Evolutionary conservation across 2,113 vertebrate genomes (phyloP), one percentile per base, ranked within the genome.

Genomic region (Grammomys surdaster): DNA sequence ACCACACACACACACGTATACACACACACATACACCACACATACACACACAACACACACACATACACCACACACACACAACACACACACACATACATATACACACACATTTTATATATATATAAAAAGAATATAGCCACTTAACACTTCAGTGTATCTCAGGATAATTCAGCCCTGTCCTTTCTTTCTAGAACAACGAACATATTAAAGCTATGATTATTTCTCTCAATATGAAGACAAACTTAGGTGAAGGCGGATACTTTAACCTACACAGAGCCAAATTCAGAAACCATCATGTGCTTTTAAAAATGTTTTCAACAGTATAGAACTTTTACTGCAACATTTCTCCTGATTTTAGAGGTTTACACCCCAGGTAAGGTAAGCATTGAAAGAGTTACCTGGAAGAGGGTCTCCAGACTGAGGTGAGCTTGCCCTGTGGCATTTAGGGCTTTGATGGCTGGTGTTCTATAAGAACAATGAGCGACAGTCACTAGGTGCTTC

Each of bases 381-480:
- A 43, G 26, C 40, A 20, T 8, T 0, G 3, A 9, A 33, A 58
- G 43, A 11, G 73, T 98, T 98, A 99, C 99, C 99, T 99, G 95
- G 97, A 99, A 99, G 65, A 99, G 98, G 0, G 99, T 96, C 13
- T 99, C 96, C 67, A 99, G 94, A 92, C 98, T 99, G 92, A 99
- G 99, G 92, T 99, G 97, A 1, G 96, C 97, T 95, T 99, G 99
- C 54, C 99, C 99, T 0, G 99, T 99, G 48, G 98, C 97, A 96
- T 99, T 99, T 56, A 99, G 97, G 51, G 99, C 99, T 97, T 98
- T 99, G 95, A 98, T 99, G 92, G 99, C 99, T 48, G 98, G 97
- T 33, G 99, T 98, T 98, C 99, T 99, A 96, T 75, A 82, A 54
- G 92, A 75, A 97, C 70, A 98, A 95, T 0, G 86, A 85, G 1